These are phyloP conservation scores for Philopotamus ludificatus DNA, from an alignment of 1,140 invertebrate species.

Conservation along the genomic window DNA sequence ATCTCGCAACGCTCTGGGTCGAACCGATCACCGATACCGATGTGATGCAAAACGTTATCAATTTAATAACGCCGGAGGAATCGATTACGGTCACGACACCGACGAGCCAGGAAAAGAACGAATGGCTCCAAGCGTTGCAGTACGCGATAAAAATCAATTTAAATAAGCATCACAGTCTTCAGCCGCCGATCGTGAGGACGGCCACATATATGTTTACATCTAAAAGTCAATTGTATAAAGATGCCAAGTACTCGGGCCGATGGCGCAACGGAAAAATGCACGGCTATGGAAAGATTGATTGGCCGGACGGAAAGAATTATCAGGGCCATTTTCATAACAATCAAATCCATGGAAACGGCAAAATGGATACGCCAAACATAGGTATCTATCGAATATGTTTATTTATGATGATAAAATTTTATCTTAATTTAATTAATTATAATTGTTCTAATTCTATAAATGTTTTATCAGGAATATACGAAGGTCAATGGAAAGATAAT, in stretches of 20 bases:
- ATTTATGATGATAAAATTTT: constrained; percentile 8
- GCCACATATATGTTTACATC: constrained; percentile 70
- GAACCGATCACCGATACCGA: constrained; percentile 59
- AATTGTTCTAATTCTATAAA: neutral
- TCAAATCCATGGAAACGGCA: constrained; percentile 70
- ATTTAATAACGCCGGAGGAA: constrained; percentile 76
- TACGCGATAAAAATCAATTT: constrained; percentile 62
- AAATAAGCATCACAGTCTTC: constrained; percentile 55
- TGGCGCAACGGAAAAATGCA: constrained; percentile 82
- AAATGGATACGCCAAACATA: constrained; percentile 63
- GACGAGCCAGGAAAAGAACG: constrained; percentile 68
- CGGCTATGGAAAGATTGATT: constrained; percentile 77
- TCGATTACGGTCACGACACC: constrained; percentile 65
- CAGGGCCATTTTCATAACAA: constrained; percentile 77
- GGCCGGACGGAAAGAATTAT: constrained; percentile 77
- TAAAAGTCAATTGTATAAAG: constrained; percentile 70
- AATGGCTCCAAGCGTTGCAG: constrained; percentile 75
- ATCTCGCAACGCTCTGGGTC: constrained; percentile 77
- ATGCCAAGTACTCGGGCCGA: constrained; percentile 72
- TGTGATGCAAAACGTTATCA: constrained; percentile 62
- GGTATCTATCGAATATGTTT: constrained; percentile 46
- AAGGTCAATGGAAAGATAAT: constrained; percentile 83
- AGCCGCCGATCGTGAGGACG: constrained; percentile 68
- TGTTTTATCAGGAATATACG: constrained; percentile 60
- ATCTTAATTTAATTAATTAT: constrained; percentile 12